Evolutionary conservation across 2,113 vertebrate species (phyloP), one percentile per base, ranked within the genome.

Genomic region (Alaudala cheleensis): DNA sequence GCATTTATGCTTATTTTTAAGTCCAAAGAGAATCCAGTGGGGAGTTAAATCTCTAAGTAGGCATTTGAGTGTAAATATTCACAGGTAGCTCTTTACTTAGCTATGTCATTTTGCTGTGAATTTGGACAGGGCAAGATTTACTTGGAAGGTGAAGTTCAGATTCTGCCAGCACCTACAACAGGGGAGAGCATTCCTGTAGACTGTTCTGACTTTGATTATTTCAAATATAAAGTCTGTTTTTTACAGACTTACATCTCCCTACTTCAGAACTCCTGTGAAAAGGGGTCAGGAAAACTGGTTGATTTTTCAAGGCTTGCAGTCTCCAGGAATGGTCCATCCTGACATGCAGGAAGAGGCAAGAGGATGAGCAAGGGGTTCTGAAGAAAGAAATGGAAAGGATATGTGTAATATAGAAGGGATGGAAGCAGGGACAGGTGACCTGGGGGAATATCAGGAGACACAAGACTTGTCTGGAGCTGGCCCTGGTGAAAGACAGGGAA

Each of bases 1-100:
- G 56, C 15, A 28, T 66, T 92, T 91, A 31, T 91, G 44, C 19
- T 87, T 91, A 60, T 49, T 94, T 89, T 51, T 40, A 87, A 87
- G 39, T 78, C 28, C 60, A 33, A 24, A 82, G 88, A 77, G 72
- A 88, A 49, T 58, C 56, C 39, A 47, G 47, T 10, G 34, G 69
- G 31, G 51, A 90, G 23, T 71, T 86, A 77, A 90, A 60, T 65
- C 40, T 82, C 37, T 49, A 66, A 77, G 42, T 16, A 79, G 58
- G 39, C 58, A 45, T 60, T 90, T 54, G 69, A 54, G 54, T 58
- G 34, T 86, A 60, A 92, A 72, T 76, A 65, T 39, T 76, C 69
- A 58, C 56, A 53, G 62, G 66, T 90, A 93, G 73, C 65, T 90
- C 87, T 91, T 73, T 58, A 23, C 47, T 67, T 47, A 53, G 23